Evolutionary conservation across 2,113 vertebrate genomes (phyloP).

Genomic region (Panurus biarmicus): DNA sequence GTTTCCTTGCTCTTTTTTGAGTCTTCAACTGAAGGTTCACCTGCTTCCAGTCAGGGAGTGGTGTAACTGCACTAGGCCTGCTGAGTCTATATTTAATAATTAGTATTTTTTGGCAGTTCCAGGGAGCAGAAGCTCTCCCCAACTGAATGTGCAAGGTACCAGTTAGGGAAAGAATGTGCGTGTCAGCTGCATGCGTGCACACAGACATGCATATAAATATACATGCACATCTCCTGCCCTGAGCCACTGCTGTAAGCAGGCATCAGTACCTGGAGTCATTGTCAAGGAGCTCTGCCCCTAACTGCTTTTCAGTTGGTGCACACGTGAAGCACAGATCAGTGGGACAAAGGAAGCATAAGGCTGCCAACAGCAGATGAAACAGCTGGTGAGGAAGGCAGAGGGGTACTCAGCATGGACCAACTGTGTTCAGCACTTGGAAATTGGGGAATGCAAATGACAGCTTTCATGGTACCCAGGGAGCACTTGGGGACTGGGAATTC

Average conservation of each 20-base stretch:
- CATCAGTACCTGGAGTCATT: neutral
- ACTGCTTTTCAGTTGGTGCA: neutral
- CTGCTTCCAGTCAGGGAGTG: neutral
- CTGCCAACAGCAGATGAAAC: neutral
- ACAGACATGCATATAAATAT: neutral
- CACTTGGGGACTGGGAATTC: neutral
- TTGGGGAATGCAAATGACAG: neutral
- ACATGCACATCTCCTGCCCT: neutral
- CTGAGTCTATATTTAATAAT: neutral
- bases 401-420: neutral
- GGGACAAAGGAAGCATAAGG: neutral
- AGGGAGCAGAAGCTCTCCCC: neutral
- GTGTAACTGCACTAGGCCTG: neutral
- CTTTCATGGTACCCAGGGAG: neutral
- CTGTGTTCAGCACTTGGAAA: neutral
- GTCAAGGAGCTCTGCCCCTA: neutral
- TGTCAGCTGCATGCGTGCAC: neutral
- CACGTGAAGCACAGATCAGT: rapidly evolving
- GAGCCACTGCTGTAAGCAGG: neutral
- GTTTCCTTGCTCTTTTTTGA: neutral
- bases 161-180: neutral
- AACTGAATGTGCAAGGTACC: neutral
- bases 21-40: neutral
- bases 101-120: neutral
- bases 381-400: neutral